phyloP scores from a whole-genome alignment of 2,113 vertebrate genomes.

The Lipophrys pholis region DNA sequence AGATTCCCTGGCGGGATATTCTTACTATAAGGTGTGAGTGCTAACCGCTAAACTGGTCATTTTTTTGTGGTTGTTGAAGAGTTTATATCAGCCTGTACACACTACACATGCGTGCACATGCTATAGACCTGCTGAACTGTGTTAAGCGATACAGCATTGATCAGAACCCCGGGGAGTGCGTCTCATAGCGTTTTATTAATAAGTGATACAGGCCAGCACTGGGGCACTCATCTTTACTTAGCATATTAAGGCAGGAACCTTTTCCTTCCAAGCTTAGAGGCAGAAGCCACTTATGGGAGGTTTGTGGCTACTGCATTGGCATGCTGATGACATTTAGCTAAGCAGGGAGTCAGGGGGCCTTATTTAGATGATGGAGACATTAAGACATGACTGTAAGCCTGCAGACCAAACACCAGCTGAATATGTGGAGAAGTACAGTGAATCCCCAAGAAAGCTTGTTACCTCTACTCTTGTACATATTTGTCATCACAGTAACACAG shows the following conservation, averaged over 20 bases:
- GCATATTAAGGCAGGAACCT: conserved; percentile 71
- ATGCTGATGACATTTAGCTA: conserved; percentile 72
- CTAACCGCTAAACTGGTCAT: no score
- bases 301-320: conserved; percentile 54
- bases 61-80: no score
- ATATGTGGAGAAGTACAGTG: conserved; percentile 31
- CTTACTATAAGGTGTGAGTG: no score
- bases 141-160: conserved; percentile 70
- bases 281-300: conserved; percentile 65
- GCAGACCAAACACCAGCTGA: conserved; percentile 47
- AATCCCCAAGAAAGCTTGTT: conserved; percentile 41
- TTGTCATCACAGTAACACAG: conserved; percentile 20
- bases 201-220: conserved; percentile 65
- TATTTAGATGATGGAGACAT: conserved; percentile 71
- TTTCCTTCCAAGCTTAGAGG: conserved; percentile 65
- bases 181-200: conserved; percentile 69
- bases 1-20: no score
- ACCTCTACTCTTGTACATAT: conserved; percentile 36
- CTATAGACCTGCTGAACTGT: conserved; percentile 22
- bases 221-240: conserved; percentile 59
- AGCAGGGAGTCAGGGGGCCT: conserved; percentile 52
- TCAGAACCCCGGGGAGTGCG: conserved; percentile 58
- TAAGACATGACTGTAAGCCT: conserved; percentile 56
- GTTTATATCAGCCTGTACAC: not conserved
- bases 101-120: conserved; percentile 19